Evolutionary conservation across 2,888 invertebrate species (phyloP), one percentile per base, ranked within the genome.

Genomic region (Drosophila fungiperda): DNA sequence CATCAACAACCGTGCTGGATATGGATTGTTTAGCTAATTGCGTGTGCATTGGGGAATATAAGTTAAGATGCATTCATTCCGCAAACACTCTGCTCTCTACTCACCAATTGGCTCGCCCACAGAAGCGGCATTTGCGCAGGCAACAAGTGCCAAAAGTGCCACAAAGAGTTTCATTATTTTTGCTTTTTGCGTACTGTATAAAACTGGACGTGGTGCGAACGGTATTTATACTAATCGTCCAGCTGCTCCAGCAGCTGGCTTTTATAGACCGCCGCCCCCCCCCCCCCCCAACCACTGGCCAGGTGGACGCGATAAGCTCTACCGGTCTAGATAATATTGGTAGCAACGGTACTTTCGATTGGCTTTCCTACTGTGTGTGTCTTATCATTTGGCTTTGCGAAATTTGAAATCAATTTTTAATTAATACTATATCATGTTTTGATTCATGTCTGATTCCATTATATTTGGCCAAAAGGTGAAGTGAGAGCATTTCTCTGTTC

Each of bases 261-360:
- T 91, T 91, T 91, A 91, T 91, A 91, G 81, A 79, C 53, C 29
- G 29, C 6, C n/a, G n/a, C n/a, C n/a, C n/a, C n/a, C n/a, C n/a
- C n/a, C n/a, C n/a, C n/a, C 29, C 29, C 29, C 67, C 33, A 15
- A 15, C 2, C n/a, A 42, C 9, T 1, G 45, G 2, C 33, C 67
- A 65, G 68, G 59, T 75, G 68, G 58, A 11, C 12, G 55, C 49
- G 88, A 86, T 84, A 87, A 79, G 78, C 59, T 33, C 49, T 54
- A 15, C 45, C 33, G 45, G 32, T 54, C 26, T 68, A 53, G 78
- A 72, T 80, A 70, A 65, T 71, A 57, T 58, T 73, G 67, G 78
- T 78, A 65, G 58, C 63, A 12, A 12, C 53, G 17, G 12, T 35
- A 42, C 48, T 53, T 17, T 62, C 45, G 33, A 77, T 64, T 66